These are phyloP conservation scores for Sesamia nonagrioides DNA, from an alignment of 1,140 invertebrate genomes.

Conservation along the genomic window DNA sequence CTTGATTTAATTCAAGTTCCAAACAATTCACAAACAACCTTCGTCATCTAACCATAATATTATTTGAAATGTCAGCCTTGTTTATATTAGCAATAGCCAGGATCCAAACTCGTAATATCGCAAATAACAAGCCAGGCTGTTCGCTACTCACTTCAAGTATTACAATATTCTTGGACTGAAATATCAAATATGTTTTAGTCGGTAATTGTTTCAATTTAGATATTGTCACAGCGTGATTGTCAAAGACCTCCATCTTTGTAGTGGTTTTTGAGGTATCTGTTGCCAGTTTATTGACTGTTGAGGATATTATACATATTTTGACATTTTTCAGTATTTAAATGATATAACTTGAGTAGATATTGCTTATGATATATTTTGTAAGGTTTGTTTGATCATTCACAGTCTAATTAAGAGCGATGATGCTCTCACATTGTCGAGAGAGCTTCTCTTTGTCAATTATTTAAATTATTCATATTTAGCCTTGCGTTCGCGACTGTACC, in stretches of 20 bases:
- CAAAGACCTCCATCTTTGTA: not conserved
- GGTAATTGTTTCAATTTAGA: conserved; percentile 1
- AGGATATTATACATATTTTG: too few species aligned
- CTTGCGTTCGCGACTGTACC: not conserved
- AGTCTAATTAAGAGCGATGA: not conserved
- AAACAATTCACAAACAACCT: too few species aligned
- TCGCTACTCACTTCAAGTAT: not conserved
- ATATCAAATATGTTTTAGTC: not conserved
- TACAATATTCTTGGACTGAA: not conserved
- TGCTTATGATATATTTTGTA: too few species aligned
- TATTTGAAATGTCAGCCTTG: not conserved
- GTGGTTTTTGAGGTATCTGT: too few species aligned
- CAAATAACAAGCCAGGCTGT: not conserved
- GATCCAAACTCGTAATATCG: not conserved
- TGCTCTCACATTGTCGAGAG: not conserved
- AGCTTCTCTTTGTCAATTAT: not conserved
- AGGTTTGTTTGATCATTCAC: too few species aligned
- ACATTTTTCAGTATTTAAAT: too few species aligned
- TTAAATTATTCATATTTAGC: not conserved
- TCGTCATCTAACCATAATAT: too few species aligned
- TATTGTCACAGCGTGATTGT: not conserved
- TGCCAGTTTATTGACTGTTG: too few species aligned
- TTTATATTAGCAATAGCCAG: not conserved
- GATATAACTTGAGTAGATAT: too few species aligned
- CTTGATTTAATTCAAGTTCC: too few species aligned